phyloP scores from a whole-genome alignment of 2,888 invertebrate genomes.

The Metallyticus violacea region DNA sequence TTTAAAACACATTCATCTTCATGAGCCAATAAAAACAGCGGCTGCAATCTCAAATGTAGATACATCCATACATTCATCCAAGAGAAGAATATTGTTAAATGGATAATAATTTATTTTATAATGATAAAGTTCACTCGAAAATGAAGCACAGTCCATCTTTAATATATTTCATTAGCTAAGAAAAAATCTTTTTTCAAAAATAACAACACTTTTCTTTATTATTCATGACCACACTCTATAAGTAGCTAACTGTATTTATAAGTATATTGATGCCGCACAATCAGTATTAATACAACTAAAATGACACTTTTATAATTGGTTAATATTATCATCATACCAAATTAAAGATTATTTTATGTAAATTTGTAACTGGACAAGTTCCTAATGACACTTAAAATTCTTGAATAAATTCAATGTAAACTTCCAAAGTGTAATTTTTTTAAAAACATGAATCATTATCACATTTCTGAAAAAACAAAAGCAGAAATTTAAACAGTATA shows the following conservation, averaged over 20 bases:
- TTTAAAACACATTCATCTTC: constrained; percentile 23
- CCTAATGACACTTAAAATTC: constrained; percentile 16
- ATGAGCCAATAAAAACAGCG: constrained; percentile 29
- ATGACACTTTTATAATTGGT: not conserved
- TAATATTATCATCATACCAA: not conserved
- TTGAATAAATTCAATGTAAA: constrained; percentile 16
- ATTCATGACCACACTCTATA: not conserved
- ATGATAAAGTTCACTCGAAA: constrained; percentile 30
- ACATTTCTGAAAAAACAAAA: not conserved
- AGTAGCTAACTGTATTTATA: constrained; percentile 3
- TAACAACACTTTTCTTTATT: constrained; percentile 32
- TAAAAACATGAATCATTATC: constrained; percentile 8
- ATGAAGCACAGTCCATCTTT: constrained; percentile 30
- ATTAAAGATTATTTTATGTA: not conserved
- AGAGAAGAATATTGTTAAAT: constrained; percentile 18
- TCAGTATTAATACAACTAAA: constrained; percentile 10
- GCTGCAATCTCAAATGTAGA: constrained; percentile 22
- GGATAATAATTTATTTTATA: constrained; percentile 17
- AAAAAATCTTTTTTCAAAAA: constrained; percentile 34
- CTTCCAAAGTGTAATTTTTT: constrained; percentile 3
- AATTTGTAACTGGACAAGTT: not conserved
- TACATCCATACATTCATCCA: constrained; percentile 24
- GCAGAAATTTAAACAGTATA: not conserved
- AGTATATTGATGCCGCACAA: constrained; percentile 14
- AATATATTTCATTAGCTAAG: constrained; percentile 32